Base-by-base conservation (phyloP, 2,888 invertebrate genomes). In the Drosophila pseudotakahashii region DNA sequence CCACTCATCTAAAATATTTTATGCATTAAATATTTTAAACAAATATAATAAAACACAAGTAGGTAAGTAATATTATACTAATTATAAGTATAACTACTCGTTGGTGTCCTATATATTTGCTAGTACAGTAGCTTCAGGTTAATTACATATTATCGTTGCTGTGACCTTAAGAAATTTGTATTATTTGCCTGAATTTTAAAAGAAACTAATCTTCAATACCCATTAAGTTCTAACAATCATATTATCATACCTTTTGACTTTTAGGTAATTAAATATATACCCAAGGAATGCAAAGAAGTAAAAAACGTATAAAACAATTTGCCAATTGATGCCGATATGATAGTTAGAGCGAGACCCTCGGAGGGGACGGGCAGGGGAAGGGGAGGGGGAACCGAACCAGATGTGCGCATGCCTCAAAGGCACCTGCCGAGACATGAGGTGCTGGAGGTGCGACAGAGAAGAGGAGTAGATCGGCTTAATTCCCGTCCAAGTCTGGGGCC, bases 311-410 rank as follows among this genome's bases (percentile, higher is more conserved):
- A 60, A 73, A 73, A 63, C 87, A 88, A 81, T 81, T 88, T 82
- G 80, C 87, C 81, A 81, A 82, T 79, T 83, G 86, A 75, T 61
- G 77, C 69, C 66, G 77, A 61, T 69, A 66, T 57, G 75, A 74
- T 75, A 66, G 74, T 55, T 71, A 16, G 58, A 50, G 41, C 32
- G 42, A 44, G n/a, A 55, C 55, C 39, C 39, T 59, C 51, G 13
- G 61, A 7, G 32, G 30, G n/a, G n/a, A n/a, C n/a, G n/a, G n/a
- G n/a, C n/a, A 6, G 32, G 26, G 26, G 5, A 47, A 45, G 26
- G 53, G 60, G 44, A 19, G 58, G 47, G 37, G 52, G 30, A 30
- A 7, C 34, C 34, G 34, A 34, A 34, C 73, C 71, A 74, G 67
- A 74, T 74, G 75, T 66, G 74, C 55, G 67, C 74, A 66, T 55